Evolutionary conservation across 2,797 vertebrate species (phyloP).

Genomic region (Phylloscopus collybita): DNA sequence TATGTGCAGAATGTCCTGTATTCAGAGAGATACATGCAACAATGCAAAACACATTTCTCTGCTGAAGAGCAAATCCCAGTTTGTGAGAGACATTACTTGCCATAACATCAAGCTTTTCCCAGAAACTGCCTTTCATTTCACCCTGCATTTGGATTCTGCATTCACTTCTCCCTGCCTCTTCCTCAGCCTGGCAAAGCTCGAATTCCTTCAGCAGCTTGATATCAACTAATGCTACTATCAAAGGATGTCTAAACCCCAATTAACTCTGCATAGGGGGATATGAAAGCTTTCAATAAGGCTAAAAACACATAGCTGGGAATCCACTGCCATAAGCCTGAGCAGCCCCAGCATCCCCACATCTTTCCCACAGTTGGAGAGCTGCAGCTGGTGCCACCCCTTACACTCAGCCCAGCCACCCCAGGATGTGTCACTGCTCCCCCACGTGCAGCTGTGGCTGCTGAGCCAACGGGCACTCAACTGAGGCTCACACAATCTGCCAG

Average conservation of each 20-base stretch:
- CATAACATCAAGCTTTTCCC: not conserved
- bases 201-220: not conserved
- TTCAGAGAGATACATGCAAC: not conserved
- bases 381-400: slow-evolving; percentile 27
- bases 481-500: slow-evolving; percentile 11
- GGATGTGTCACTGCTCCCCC: not conserved
- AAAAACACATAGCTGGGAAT: not conserved
- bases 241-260: not conserved
- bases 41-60: not conserved
- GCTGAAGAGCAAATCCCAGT: not conserved
- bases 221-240: not conserved
- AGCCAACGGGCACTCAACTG: not conserved
- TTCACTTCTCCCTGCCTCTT: not conserved
- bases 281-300: not conserved
- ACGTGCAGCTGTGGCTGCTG: slow-evolving; percentile 10
- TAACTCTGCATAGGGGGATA: not conserved
- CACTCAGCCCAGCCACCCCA: not conserved
- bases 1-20: not conserved
- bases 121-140: not conserved
- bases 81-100: not conserved
- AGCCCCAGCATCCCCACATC: not conserved
- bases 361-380: slow-evolving; percentile 3
- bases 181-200: not conserved
- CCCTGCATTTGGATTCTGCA: not conserved
- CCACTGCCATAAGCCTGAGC: not conserved